phyloP scores from a whole-genome alignment of 2,113 vertebrate species.

The Tyrannus savana region DNA sequence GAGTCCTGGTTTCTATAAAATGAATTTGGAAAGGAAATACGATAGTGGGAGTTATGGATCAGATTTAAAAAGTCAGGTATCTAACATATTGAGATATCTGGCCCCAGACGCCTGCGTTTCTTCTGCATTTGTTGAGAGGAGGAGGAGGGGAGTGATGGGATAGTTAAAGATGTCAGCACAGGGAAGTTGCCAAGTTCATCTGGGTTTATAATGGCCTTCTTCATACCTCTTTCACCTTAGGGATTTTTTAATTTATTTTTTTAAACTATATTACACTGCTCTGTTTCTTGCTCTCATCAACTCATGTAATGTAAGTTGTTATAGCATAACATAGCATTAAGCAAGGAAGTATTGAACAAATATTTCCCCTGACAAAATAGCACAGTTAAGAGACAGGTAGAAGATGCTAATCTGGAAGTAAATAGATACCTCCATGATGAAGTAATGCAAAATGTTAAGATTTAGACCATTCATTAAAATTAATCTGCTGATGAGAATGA shows the following conservation, averaged over 20 bases:
- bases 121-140: not conserved
- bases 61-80: not conserved
- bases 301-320: not conserved
- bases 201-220: not conserved
- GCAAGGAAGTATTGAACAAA: not conserved
- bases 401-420: not conserved
- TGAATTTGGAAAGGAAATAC: conserved; percentile 11
- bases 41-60: not conserved
- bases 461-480: conserved; percentile 68
- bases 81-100: not conserved
- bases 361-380: not conserved
- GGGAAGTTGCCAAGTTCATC: not conserved
- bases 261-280: not conserved
- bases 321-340: not conserved
- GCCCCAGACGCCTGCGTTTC: not conserved
- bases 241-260: not conserved
- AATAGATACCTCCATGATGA: conserved; percentile 14
- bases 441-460: conserved; percentile 45
- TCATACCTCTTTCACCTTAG: not conserved
- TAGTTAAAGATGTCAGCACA: conserved; percentile 16
- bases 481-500: conserved; percentile 58
- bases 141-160: not conserved
- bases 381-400: conserved; percentile 11
- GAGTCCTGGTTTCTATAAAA: not conserved
- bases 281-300: not conserved